Percentiles rank a stretch among this genome's conserved stretches.
phyloP scores from a whole-genome alignment of 35 echinoderm and acorn worm species.

The Apostichopus japonicus region DNA sequence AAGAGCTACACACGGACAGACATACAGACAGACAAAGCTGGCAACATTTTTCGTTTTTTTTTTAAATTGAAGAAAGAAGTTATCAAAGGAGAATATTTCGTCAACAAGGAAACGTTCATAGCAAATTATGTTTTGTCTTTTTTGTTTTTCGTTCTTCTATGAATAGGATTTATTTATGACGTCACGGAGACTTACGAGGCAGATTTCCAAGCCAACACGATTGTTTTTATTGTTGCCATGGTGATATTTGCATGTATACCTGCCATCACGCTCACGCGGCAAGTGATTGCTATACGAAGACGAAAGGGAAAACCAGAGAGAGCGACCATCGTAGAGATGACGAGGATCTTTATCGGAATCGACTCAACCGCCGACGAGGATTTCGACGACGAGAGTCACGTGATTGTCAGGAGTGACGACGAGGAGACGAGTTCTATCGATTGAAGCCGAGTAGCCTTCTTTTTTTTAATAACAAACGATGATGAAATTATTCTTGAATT shows the following conservation, averaged over 20 bases:
- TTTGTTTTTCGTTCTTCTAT: slow-evolving; percentile 7
- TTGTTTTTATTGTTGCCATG: slow-evolving; percentile 78
- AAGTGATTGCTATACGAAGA: slow-evolving; percentile 35
- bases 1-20: too few relatives aligned
- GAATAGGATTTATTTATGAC: slow-evolving; percentile 82
- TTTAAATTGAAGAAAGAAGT: background rate
- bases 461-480: too few relatives aligned
- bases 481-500: too few relatives aligned
- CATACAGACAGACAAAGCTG: too few relatives aligned
- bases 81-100: background rate
- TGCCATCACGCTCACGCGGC: slow-evolving; percentile 51
- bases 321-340: slow-evolving; percentile 80
- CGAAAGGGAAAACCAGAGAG: slow-evolving; percentile 37
- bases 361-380: slow-evolving; percentile 8
- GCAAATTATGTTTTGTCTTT: too few relatives aligned
- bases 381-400: slow-evolving; percentile 18
- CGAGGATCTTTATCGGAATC: slow-evolving; percentile 63
- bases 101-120: background rate
- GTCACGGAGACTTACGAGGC: slow-evolving; percentile 71
- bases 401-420: slow-evolving; percentile 2
- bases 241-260: slow-evolving; percentile 75
- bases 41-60: background rate
- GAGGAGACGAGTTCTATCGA: background rate
- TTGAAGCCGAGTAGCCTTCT: background rate
- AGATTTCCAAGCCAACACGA: slow-evolving; percentile 89